A percentile compares a stretch with the other conserved stretches of the same genome.
These are phyloP conservation scores for Poliocrania exsul DNA, from an alignment of 2,797 vertebrate genomes.

Conservation along the genomic window DNA sequence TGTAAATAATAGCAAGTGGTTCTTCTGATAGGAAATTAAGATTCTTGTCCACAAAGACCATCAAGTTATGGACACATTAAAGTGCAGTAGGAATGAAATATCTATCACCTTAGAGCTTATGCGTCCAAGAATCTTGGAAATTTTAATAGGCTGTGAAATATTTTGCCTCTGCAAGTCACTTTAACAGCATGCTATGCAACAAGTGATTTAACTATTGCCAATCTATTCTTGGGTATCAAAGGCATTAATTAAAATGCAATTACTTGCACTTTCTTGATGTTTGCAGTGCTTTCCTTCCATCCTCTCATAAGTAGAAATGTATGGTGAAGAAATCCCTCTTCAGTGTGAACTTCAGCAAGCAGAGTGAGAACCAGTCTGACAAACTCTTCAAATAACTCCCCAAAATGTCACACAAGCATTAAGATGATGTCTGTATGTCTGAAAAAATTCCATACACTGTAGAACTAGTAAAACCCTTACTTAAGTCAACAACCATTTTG, in stretches of 20 bases:
- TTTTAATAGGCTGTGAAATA: slow-evolving; percentile 28
- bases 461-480: background rate
- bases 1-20: slow-evolving; percentile 43
- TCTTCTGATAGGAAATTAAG: slow-evolving; percentile 55
- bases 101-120: background rate
- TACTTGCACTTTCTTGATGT: background rate
- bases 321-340: background rate
- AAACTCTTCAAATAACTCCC: fast-evolving
- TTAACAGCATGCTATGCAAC: slow-evolving; percentile 48
- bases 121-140: slow-evolving; percentile 40
- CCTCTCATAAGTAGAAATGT: background rate
- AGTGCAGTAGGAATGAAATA: slow-evolving; percentile 47
- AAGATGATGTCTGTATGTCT: background rate
- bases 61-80: slow-evolving; percentile 46
- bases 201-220: slow-evolving; percentile 25
- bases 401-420: background rate
- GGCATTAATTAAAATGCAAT: background rate
- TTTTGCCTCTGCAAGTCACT: slow-evolving; percentile 67
- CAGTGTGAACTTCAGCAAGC: background rate
- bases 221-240: background rate
- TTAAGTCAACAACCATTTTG: background rate
- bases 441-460: background rate
- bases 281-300: background rate
- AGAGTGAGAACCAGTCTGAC: background rate
- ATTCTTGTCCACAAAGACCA: slow-evolving; percentile 63